Evolutionary conservation across 2,888 invertebrate genomes (phyloP).

Genomic region (Lasioglossum villosulum): DNA sequence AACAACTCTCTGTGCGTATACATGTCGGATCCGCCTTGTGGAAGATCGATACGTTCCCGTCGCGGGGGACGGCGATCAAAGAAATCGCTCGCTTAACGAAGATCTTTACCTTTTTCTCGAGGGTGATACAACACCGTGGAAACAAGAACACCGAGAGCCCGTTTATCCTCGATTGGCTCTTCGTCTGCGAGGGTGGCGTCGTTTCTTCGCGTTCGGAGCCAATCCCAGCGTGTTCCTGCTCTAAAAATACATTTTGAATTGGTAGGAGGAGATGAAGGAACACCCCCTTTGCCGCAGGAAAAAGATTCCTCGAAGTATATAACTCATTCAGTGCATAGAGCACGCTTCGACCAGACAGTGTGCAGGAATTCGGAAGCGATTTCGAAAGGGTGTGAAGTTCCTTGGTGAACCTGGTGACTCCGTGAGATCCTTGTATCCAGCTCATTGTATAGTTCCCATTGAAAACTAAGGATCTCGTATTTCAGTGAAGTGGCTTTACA

Average conservation of each 20-base stretch:
- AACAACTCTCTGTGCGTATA: constrained; percentile 9
- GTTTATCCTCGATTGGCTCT: constrained; percentile 73
- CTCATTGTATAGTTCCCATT: background rate
- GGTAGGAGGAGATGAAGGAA: constrained; percentile 80
- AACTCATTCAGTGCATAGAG: constrained; percentile 49
- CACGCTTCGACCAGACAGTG: constrained; percentile 36
- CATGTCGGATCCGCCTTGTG: constrained; percentile 9
- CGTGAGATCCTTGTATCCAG: background rate
- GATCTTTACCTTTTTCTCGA: constrained; percentile 54
- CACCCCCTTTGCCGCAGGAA: constrained; percentile 68
- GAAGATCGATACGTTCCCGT: constrained; percentile 49
- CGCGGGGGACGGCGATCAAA: constrained; percentile 55
- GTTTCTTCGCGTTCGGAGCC: constrained; percentile 74
- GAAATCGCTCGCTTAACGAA: constrained; percentile 54
- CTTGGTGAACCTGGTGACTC: background rate
- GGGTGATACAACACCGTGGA: constrained; percentile 55
- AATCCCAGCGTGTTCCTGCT: constrained; percentile 71
- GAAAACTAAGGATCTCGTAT: background rate
- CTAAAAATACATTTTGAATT: constrained; percentile 80
- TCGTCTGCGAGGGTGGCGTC: constrained; percentile 73
- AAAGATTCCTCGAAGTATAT: constrained; percentile 64
- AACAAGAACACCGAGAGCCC: constrained; percentile 53
- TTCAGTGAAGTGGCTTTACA: constrained; percentile 13
- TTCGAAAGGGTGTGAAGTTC: constrained; percentile 16
- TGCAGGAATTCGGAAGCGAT: constrained; percentile 20